Percentiles rank a stretch among this genome's conserved stretches.
Conservation (phyloP, 2,113 vertebrate genomes). For the Chaetorhynchus papuensis region DNA sequence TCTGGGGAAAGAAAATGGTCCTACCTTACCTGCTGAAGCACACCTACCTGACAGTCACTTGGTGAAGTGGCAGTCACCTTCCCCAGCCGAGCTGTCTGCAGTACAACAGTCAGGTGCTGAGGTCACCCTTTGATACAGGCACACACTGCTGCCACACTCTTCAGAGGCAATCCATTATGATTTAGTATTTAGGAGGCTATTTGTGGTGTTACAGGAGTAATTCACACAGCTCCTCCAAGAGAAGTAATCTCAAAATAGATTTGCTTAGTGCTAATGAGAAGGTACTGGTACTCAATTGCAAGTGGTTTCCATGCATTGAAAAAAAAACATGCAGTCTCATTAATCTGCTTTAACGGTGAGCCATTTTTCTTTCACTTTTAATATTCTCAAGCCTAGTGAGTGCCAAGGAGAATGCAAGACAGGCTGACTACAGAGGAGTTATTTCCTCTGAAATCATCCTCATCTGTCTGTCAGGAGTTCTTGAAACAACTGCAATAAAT, state of each 20-base stretch:
- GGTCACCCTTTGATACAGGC: not conserved
- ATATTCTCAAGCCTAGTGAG: not conserved
- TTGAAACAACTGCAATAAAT: conserved; percentile 44
- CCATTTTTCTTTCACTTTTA: conserved; percentile 10
- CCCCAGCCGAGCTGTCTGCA: not conserved
- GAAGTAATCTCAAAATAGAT: not conserved
- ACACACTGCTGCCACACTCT: not conserved
- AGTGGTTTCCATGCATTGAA: not conserved
- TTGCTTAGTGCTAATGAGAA: not conserved
- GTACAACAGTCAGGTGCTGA: not conserved
- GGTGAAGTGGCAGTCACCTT: not conserved
- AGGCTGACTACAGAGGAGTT: not conserved
- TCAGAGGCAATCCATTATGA: not conserved
- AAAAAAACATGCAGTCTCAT: not conserved
- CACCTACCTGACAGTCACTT: not conserved
- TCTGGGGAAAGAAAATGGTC: fast-evolving
- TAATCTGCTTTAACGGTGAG: not conserved
- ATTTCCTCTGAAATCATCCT: conserved; percentile 19
- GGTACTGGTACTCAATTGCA: not conserved
- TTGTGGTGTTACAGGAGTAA: not conserved
- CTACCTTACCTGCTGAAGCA: not conserved
- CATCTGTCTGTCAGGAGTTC: conserved; percentile 1
- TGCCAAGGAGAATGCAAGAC: not conserved
- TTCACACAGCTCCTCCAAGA: not conserved
- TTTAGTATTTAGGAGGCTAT: not conserved